phyloP scores from a whole-genome alignment of 37 sponge, comb jelly and placozoan species.

The Ianthella basta region DNA sequence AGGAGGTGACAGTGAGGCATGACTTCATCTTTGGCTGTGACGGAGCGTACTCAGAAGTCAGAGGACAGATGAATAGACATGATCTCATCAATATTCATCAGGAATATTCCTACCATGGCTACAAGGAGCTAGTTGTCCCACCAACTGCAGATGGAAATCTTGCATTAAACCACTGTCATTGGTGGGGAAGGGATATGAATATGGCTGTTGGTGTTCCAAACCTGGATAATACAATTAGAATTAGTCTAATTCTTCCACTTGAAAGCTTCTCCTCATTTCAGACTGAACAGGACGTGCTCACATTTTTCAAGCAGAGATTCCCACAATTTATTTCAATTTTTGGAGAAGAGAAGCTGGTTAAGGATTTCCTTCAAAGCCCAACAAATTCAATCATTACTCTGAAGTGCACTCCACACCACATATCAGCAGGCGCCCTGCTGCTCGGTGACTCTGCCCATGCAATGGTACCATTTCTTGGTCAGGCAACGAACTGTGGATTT shows the following conservation, averaged over 20 bases:
- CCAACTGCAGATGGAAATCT: constrained; percentile 48
- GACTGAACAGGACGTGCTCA: constrained; percentile 55
- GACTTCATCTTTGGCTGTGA: constrained; percentile 85
- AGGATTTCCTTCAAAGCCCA: constrained; percentile 66
- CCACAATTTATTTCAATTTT: constrained; percentile 69
- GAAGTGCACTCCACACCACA: constrained; percentile 80
- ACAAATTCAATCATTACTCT: constrained; percentile 61
- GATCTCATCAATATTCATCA: constrained; percentile 62
- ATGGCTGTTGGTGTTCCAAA: constrained; percentile 89
- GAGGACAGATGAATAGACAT: constrained; percentile 67
- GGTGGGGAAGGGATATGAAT: constrained; percentile 81
- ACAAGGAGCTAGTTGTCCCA: constrained; percentile 85
- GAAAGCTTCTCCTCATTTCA: constrained; percentile 60
- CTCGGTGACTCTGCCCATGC: constrained; percentile 95
- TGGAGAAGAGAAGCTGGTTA: constrained; percentile 63
- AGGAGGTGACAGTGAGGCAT: constrained; percentile 4
- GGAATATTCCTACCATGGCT: constrained; percentile 80
- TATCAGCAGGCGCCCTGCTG: constrained; percentile 50
- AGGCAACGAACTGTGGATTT: constrained; percentile 90
- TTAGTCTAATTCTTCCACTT: constrained; percentile 80
- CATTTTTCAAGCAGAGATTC: constrained; percentile 71
- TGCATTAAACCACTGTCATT: constrained; percentile 85
- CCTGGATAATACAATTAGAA: constrained; percentile 69
- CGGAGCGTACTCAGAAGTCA: constrained; percentile 77
- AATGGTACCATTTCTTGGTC: constrained; percentile 92